These are phyloP conservation scores for Periophthalmus modestus DNA, from an alignment of 2,113 vertebrate genomes.

Conservation along the genomic window DNA sequence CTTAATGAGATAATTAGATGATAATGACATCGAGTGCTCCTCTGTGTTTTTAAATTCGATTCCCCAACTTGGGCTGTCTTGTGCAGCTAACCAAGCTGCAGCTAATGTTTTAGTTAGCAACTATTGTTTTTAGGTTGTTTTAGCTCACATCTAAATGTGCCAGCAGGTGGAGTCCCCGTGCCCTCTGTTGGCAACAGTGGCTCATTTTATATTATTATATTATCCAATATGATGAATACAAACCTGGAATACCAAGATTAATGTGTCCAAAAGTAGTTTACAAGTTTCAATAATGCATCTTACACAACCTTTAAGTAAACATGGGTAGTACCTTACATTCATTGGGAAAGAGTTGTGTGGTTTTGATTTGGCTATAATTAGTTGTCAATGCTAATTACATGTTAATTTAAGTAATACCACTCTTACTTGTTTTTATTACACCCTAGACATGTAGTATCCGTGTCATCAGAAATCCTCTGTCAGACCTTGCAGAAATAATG, in stretches of 20 bases:
- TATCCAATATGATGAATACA: no score
- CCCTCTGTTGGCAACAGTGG: neutral
- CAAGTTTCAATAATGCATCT: no score
- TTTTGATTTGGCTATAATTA: neutral
- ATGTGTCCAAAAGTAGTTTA: no score
- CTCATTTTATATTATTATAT: neutral
- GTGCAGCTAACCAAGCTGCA: no score
- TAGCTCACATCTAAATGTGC: no score
- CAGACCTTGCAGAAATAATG: constrained; percentile 67
- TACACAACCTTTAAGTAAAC: no score
- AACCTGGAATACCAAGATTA: no score
- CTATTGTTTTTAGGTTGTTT: no score
- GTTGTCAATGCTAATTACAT: neutral
- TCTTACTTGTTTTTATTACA: neutral
- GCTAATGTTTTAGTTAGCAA: no score
- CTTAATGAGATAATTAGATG: neutral
- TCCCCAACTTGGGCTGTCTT: neutral
- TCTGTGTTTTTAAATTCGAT: neutral
- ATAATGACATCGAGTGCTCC: neutral
- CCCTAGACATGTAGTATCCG: neutral
- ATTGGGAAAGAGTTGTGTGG: neutral
- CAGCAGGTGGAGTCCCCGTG: neutral
- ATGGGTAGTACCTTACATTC: neutral
- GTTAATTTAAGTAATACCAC: neutral
- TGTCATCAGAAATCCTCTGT: constrained; percentile 25